A percentile compares a stretch with the other conserved stretches of the same genome.
Evolutionary conservation across 2,888 invertebrate genomes (phyloP).

Genomic region (Acanthosepion esculentum): DNA sequence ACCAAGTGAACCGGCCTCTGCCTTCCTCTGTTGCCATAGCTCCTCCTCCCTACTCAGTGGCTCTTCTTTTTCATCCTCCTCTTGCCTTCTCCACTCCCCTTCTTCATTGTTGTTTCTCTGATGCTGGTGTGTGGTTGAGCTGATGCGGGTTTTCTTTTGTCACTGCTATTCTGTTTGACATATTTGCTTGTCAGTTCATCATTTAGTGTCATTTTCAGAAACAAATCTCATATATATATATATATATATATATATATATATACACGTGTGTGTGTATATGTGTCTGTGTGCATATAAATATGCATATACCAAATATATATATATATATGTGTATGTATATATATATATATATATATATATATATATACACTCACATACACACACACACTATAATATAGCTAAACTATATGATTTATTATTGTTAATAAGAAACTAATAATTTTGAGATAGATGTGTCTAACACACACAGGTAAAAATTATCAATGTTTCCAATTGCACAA

Average conservation of each 20-base stretch:
- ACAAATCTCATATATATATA: neutral
- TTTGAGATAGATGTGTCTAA: too few relatives aligned
- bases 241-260: neutral
- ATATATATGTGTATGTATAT: neutral
- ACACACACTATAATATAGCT: too few relatives aligned
- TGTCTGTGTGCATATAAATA: too few relatives aligned
- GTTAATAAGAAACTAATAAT: too few relatives aligned
- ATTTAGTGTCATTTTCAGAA: neutral
- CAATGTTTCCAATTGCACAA: too few relatives aligned
- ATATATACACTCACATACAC: too few relatives aligned
- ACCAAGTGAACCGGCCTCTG: neutral
- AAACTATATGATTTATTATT: too few relatives aligned
- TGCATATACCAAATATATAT: neutral
- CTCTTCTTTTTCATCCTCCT: neutral
- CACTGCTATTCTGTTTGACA: neutral
- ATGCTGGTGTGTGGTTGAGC: neutral
- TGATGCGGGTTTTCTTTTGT: neutral
- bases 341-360: too few relatives aligned
- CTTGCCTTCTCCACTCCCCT: neutral
- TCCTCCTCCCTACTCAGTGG: neutral
- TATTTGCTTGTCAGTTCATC: slow-evolving; percentile 1
- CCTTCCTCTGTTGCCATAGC: slow-evolving; percentile 9
- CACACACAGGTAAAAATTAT: too few relatives aligned
- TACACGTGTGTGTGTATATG: too few relatives aligned
- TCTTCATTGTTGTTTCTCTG: neutral